Conservation (phyloP, 2,888 invertebrate genomes). For the Tachina fera region DNA sequence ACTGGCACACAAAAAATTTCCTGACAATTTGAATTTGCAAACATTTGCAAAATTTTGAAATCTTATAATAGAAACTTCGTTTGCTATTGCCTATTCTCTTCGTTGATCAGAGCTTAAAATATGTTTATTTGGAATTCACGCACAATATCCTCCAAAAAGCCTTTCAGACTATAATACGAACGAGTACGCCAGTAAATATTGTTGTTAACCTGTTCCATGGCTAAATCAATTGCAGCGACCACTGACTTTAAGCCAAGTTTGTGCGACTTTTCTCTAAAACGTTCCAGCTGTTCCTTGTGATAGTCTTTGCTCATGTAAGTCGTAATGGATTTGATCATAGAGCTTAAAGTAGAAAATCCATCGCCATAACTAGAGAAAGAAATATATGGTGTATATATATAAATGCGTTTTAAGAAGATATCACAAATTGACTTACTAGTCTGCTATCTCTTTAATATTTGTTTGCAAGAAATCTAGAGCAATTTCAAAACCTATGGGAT, state of each 20-base stretch:
- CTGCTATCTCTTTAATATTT: constrained; percentile 82
- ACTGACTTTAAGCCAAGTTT: constrained; percentile 80
- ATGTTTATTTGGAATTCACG: constrained; percentile 81
- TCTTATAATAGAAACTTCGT: constrained; percentile 49
- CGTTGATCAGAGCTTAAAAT: constrained; percentile 75
- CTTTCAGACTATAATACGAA: constrained; percentile 81
- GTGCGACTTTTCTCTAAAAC: constrained; percentile 78
- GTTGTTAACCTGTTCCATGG: constrained; percentile 82
- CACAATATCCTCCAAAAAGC: constrained; percentile 80
- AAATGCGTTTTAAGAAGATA: not conserved
- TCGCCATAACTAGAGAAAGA: constrained; percentile 83
- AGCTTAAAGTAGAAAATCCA: constrained; percentile 84
- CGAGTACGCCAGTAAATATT: constrained; percentile 82
- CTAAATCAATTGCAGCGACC: constrained; percentile 80
- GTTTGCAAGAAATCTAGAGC: constrained; percentile 85
- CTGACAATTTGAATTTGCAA: constrained; percentile 49
- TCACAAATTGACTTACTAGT: constrained; percentile 79
- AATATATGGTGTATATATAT: not conserved
- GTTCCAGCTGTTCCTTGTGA: constrained; percentile 81
- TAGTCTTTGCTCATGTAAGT: constrained; percentile 84
- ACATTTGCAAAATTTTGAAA: constrained; percentile 55
- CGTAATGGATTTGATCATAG: constrained; percentile 84
- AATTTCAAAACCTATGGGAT: constrained; percentile 85
- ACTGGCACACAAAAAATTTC: not conserved
- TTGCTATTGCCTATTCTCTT: constrained; percentile 4